phyloP scores from a whole-genome alignment of 1,140 invertebrate genomes.

The Epicauta chinensis region DNA sequence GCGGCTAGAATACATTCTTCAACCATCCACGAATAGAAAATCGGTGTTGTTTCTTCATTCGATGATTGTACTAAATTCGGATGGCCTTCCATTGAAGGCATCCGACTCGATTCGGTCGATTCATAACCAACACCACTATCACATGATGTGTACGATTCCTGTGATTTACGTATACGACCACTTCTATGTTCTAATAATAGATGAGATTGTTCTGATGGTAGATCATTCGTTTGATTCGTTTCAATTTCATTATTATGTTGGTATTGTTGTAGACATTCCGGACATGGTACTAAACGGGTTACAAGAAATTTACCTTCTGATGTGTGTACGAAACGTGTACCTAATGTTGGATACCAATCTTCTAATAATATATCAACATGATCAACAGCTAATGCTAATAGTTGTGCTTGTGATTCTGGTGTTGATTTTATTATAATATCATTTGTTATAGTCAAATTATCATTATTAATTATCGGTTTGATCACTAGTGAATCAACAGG shows the following conservation, averaged over 20 bases:
- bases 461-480: constrained; percentile 52
- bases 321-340: constrained; percentile 95
- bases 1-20: constrained; percentile 93
- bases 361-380: constrained; percentile 95
- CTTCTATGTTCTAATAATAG: no score
- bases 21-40: constrained; percentile 73
- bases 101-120: constrained; percentile 61
- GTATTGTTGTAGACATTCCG: constrained; percentile 61
- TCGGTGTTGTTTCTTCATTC: constrained; percentile 20
- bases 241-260: constrained; percentile 31
- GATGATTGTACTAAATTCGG: constrained; percentile 39
- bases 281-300: constrained; percentile 90
- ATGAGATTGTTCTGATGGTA: constrained; percentile 19
- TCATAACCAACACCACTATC: constrained; percentile 77
- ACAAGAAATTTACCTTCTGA: constrained; percentile 93
- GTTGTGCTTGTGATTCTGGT: constrained; percentile 71
- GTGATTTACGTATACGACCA: constrained; percentile 52
- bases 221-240: constrained; percentile 14
- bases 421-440: constrained; percentile 40
- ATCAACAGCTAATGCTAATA: constrained; percentile 88
- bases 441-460: constrained; percentile 53
- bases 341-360: constrained; percentile 92
- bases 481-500: constrained; percentile 70
- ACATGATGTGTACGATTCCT: constrained; percentile 68
- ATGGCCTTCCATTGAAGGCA: constrained; percentile 75